These are phyloP conservation scores for Hirtodrosophila duncani DNA, from an alignment of 2,888 invertebrate genomes.

Conservation along the genomic window DNA sequence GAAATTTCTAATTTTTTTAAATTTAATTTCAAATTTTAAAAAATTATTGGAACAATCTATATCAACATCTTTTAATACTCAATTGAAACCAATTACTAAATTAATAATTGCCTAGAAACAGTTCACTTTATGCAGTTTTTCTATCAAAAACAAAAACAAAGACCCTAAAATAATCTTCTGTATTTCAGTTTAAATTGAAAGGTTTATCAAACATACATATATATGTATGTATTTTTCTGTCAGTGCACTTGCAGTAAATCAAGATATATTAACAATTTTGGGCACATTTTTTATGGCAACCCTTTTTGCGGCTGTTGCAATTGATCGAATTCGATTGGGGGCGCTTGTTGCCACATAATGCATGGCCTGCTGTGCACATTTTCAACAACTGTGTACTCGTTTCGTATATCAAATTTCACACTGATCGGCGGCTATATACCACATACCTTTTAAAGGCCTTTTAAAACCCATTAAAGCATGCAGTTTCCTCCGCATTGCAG, in stretches of 20 bases:
- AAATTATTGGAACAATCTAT: too few relatives aligned
- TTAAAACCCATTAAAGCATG: slow-evolving; percentile 60
- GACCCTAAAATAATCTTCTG: too few relatives aligned
- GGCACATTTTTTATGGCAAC: slow-evolving; percentile 14
- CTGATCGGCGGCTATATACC: slow-evolving; percentile 38
- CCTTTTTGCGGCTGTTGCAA: slow-evolving; percentile 59
- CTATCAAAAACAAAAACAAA: too few relatives aligned
- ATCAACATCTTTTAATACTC: too few relatives aligned
- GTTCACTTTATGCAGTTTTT: too few relatives aligned
- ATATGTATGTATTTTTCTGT: too few relatives aligned
- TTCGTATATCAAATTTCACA: slow-evolving; percentile 52
- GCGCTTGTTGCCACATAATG: slow-evolving; percentile 6
- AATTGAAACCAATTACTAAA: too few relatives aligned
- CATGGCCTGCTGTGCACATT: slow-evolving; percentile 64
- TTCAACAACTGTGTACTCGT: slow-evolving; percentile 50
- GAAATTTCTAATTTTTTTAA: too few relatives aligned
- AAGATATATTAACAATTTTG: slow-evolving; percentile 27
- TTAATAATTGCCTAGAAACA: too few relatives aligned
- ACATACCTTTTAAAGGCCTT: slow-evolving; percentile 60
- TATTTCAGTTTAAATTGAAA: too few relatives aligned
- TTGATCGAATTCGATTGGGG: slow-evolving; percentile 31
- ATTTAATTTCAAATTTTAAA: too few relatives aligned
- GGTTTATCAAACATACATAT: too few relatives aligned
- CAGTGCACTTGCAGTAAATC: slow-evolving; percentile 32
- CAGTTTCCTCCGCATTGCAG: slow-evolving; percentile 12